These are phyloP conservation scores for Pituophis catenifer DNA, from an alignment of 2,113 vertebrate species.

Conservation along the genomic window DNA sequence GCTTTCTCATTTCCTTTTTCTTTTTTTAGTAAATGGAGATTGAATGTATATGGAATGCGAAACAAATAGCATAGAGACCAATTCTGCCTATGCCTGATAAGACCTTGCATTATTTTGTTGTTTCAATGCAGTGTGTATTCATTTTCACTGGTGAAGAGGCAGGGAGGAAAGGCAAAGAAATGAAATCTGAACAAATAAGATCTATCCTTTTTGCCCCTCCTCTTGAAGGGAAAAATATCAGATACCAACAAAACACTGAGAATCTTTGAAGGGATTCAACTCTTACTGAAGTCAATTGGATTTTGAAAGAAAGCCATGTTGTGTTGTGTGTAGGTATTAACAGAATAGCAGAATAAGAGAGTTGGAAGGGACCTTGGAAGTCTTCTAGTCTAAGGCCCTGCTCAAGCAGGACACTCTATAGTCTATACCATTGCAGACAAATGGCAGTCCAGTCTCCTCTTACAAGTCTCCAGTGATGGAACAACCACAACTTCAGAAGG, in stretches of 20 bases:
- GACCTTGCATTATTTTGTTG: neutral
- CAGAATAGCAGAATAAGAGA: neutral
- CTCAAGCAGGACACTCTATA: no score
- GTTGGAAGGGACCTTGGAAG: no score
- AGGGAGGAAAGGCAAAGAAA: neutral
- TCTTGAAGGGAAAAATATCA: neutral
- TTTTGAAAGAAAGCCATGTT: neutral
- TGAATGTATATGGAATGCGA: neutral
- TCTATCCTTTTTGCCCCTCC: neutral
- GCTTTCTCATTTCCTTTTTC: neutral
- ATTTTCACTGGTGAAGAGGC: neutral
- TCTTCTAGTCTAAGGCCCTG: no score
- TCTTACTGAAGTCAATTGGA: neutral
- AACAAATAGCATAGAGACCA: neutral
- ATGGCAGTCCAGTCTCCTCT: neutral
- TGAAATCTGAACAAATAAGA: neutral
- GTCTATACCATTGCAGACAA: no score
- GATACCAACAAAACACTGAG: neutral
- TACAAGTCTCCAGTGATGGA: neutral
- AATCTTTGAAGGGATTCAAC: conserved; percentile 14
- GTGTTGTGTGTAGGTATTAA: neutral
- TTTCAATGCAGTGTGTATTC: neutral
- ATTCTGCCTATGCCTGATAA: neutral
- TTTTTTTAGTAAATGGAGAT: neutral
- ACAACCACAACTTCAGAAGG: neutral